Percentiles rank a stretch among this genome's conserved stretches.
Conservation (phyloP, 1,140 invertebrate species). For the Sitodiplosis mosellana region DNA sequence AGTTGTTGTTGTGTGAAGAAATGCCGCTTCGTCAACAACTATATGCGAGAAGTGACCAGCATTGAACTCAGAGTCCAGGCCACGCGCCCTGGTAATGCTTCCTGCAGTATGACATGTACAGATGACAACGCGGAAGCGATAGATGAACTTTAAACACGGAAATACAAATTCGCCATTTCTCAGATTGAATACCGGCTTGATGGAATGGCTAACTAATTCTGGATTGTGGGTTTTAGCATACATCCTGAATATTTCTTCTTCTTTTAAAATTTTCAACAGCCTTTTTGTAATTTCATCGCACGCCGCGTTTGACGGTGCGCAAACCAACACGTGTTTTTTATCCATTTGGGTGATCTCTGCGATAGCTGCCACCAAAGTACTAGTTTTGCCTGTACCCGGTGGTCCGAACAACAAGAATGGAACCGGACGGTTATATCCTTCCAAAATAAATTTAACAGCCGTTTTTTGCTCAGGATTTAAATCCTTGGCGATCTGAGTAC, state of each 20-base stretch:
- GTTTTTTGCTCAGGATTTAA: too few relatives aligned
- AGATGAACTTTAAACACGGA: constrained; percentile 11
- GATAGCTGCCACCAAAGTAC: constrained; percentile 65
- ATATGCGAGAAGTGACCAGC: constrained; percentile 52
- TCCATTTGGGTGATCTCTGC: constrained; percentile 39
- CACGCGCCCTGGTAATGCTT: too few relatives aligned
- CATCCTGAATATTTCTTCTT: constrained; percentile 22
- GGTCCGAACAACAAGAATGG: constrained; percentile 66
- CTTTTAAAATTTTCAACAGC: constrained; percentile 21
- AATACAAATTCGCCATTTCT: too few relatives aligned
- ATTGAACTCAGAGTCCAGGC: constrained; percentile 20
- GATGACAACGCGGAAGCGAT: constrained; percentile 15
- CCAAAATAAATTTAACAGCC: too few relatives aligned
- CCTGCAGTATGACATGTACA: not conserved
- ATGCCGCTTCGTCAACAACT: constrained; percentile 76
- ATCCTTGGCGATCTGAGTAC: too few relatives aligned
- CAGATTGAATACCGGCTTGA: not conserved
- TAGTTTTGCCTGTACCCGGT: constrained; percentile 39
- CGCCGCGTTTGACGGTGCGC: constrained; percentile 57
- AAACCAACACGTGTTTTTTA: constrained; percentile 38
- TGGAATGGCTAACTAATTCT: constrained; percentile 3
- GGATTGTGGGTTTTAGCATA: constrained; percentile 29
- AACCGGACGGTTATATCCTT: too few relatives aligned
- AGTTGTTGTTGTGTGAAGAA: constrained; percentile 58
- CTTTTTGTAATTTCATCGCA: constrained; percentile 47